Evolutionary conservation across 2,797 vertebrate species (phyloP), one percentile per base, ranked within the genome.

Genomic region (Cheirogaleus major): DNA sequence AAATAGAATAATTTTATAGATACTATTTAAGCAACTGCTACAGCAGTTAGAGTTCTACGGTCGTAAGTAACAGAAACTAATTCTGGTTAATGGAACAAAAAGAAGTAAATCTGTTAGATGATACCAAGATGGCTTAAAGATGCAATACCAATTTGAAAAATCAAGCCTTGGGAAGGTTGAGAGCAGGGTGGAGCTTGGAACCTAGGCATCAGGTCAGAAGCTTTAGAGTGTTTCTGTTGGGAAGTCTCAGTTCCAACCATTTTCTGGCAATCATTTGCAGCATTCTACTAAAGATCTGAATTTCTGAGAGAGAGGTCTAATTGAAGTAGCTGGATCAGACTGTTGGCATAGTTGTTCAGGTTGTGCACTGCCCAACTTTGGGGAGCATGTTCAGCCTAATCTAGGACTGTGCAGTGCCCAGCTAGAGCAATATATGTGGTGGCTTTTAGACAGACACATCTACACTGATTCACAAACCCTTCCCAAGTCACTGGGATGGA

Each of bases 41-140:
- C 61, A 82, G 18, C 14, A 35, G 18, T 52, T 43, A 87, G 88
- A 92, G 38, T 67, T 97, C 81, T 90, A 30, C 67, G 76, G 41
- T 55, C 73, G 2, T 75, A 73, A 67, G 57, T 41, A 38, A 82
- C 6, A 82, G 35, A 73, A 81, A 92, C 23, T 38, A 65, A 52
- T 35, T 86, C 23, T 30, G 61, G 55, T 43, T 38, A 35, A 23
- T 82, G n/a, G 9, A 67, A 80, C 38, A 55, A 23, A 78, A 86
- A 83, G 32, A 65, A 65, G 32, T 8, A n/a, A 57, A 41, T 10
- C 30, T 55, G 10, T 35, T 41, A 30, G 41, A 94, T 23, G 15
- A 67, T 4, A 83, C 35, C 3, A 48, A 63, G 32, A 80, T 48
- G 57, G 27, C 17, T 73, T 25, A 32, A 22, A 30, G 32, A 63